Evolutionary conservation across 2,888 invertebrate species (phyloP).

Genomic region (Morpho deidamia): DNA sequence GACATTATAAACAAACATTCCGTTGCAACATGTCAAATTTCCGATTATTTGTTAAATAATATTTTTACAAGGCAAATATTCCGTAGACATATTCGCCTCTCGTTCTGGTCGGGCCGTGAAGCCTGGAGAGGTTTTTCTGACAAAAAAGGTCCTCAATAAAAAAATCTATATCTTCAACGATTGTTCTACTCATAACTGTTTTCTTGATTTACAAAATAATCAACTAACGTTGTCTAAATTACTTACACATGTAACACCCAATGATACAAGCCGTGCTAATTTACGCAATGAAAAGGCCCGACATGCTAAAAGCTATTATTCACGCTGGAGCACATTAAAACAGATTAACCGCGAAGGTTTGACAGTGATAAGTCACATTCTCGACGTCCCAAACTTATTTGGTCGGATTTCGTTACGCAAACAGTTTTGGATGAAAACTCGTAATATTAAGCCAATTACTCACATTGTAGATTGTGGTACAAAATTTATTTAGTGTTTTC

Average conservation of each 20-base stretch:
- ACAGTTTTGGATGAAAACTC: constrained; percentile 2
- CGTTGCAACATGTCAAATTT: no score
- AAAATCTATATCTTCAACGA: no score
- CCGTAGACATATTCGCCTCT: no score
- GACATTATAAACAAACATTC: no score
- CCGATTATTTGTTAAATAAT: no score
- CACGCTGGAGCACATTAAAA: constrained; percentile 21
- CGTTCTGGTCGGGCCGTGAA: no score
- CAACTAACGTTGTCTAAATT: not conserved
- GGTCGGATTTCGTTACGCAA: constrained; percentile 10
- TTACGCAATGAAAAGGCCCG: constrained; percentile 21
- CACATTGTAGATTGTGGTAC: not conserved
- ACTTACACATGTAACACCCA: constrained; percentile 7
- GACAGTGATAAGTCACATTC: constrained; percentile 26
- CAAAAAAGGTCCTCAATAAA: no score
- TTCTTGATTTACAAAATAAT: no score
- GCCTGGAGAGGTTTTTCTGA: no score
- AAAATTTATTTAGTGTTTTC: not conserved
- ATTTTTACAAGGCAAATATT: no score
- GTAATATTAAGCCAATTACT: constrained; percentile 2
- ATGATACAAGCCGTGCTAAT: constrained; percentile 18
- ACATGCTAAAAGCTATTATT: constrained; percentile 20
- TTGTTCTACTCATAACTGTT: no score
- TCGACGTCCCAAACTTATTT: constrained; percentile 17
- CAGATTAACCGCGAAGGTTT: constrained; percentile 25